Percentiles rank a stretch among this genome's conserved stretches.
phyloP scores from a whole-genome alignment of 2,888 invertebrate species.

The Galerucella pusilla region DNA sequence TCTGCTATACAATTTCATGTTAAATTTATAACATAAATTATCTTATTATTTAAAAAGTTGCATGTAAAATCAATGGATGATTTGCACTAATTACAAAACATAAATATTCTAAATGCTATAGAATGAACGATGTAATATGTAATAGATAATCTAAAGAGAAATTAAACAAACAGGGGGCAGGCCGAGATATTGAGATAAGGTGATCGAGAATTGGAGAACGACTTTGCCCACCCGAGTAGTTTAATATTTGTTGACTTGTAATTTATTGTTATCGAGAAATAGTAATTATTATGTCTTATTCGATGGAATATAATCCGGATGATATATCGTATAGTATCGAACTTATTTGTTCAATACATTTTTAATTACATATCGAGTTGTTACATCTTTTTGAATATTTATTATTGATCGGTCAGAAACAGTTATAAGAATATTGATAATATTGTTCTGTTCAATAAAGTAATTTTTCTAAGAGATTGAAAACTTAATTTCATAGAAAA shows the following conservation, averaged over 20 bases:
- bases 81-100: constrained; percentile 5
- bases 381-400: constrained; percentile 17
- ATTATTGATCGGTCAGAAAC: constrained; percentile 10
- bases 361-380: constrained; percentile 44
- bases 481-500: background rate
- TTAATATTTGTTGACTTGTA: constrained; percentile 56
- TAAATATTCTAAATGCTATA: constrained; percentile 2
- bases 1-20: too few relatives aligned
- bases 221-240: constrained; percentile 62
- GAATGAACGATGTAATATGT: constrained; percentile 39
- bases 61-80: background rate
- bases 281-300: constrained; percentile 61
- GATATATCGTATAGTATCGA: constrained; percentile 40
- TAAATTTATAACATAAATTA: too few relatives aligned
- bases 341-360: constrained; percentile 45
- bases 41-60: too few relatives aligned
- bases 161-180: constrained; percentile 62
- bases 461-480: background rate
- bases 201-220: constrained; percentile 60
- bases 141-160: constrained; percentile 55
- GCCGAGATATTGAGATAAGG: constrained; percentile 58
- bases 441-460: background rate
- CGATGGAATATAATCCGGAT: constrained; percentile 42
- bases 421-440: background rate
- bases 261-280: constrained; percentile 62